A percentile compares a stretch with the other conserved stretches of the same genome.
Evolutionary conservation across 2,113 vertebrate species (phyloP).

Genomic region (Phyllopteryx taeniolatus): DNA sequence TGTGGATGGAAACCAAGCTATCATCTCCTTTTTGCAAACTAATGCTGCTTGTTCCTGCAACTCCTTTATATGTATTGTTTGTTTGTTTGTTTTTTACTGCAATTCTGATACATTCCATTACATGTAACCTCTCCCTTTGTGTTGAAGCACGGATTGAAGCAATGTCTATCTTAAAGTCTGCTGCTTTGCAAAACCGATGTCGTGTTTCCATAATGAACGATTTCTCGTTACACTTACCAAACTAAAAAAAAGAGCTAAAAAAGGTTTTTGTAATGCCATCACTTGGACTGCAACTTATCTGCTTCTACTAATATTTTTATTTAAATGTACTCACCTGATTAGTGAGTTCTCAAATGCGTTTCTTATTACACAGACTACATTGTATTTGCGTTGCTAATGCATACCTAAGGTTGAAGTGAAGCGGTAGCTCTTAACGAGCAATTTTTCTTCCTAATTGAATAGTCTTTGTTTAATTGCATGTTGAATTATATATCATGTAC

Average conservation of each 20-base stretch:
- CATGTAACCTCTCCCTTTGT: constrained; percentile 52
- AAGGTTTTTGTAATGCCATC: constrained; percentile 7
- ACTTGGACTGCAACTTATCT: constrained; percentile 19
- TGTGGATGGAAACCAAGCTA: constrained; percentile 11
- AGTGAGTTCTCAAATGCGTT: neutral
- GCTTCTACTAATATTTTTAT: constrained; percentile 58
- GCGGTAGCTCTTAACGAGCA: neutral
- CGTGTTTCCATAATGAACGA: constrained; percentile 38
- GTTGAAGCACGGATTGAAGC: constrained; percentile 21
- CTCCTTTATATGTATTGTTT: constrained; percentile 2
- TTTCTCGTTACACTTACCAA: constrained; percentile 2
- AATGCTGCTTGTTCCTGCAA: constrained; percentile 7
- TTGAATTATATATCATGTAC: constrained; percentile 19
- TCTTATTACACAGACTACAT: neutral
- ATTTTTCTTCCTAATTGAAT: neutral
- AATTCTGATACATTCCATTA: neutral
- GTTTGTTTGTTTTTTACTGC: neutral
- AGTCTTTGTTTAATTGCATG: neutral
- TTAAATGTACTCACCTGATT: neutral
- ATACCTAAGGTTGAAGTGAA: neutral
- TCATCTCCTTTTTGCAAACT: constrained; percentile 5
- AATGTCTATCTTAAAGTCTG: constrained; percentile 18
- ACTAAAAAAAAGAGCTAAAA: constrained; percentile 6
- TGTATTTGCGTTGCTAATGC: neutral
- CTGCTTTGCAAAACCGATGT: constrained; percentile 36